Evolutionary conservation across 2,797 vertebrate genomes (phyloP).

Genomic region (Stomatorhinus walkeri): DNA sequence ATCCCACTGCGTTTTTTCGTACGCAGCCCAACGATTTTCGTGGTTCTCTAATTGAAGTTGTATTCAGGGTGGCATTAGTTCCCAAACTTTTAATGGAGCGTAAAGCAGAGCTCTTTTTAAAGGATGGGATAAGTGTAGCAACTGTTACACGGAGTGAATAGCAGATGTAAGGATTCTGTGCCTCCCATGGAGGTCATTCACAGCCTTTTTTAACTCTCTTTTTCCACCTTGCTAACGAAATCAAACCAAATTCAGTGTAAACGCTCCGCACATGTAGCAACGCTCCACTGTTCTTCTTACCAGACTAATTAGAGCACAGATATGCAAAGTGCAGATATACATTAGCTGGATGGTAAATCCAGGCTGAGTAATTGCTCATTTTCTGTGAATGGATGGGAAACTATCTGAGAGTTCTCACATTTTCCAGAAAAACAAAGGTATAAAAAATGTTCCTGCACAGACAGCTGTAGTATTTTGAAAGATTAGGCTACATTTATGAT

Average conservation of each 20-base stretch:
- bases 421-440: slow-evolving; percentile 15
- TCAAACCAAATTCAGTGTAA: slow-evolving; percentile 38
- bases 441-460: slow-evolving; percentile 7
- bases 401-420: background rate
- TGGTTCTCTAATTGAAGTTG: slow-evolving; percentile 75
- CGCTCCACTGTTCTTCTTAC: slow-evolving; percentile 59
- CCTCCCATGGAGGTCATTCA: slow-evolving; percentile 75
- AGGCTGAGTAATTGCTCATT: slow-evolving; percentile 22
- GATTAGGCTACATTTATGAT: background rate
- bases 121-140: slow-evolving; percentile 77
- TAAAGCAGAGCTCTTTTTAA: slow-evolving; percentile 73
- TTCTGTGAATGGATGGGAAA: slow-evolving; percentile 15
- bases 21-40: slow-evolving; percentile 23
- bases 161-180: slow-evolving; percentile 61
- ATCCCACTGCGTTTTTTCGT: slow-evolving; percentile 42
- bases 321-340: slow-evolving; percentile 40
- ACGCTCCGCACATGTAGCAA: slow-evolving; percentile 40
- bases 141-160: slow-evolving; percentile 68
- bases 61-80: slow-evolving; percentile 78
- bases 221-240: slow-evolving; percentile 28
- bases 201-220: slow-evolving; percentile 53
- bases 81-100: slow-evolving; percentile 88
- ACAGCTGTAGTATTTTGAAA: background rate
- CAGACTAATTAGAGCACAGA: slow-evolving; percentile 66
- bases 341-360: slow-evolving; percentile 47